Base-by-base conservation (phyloP, 1,140 invertebrate species). In the Drosophila guanche region DNA sequence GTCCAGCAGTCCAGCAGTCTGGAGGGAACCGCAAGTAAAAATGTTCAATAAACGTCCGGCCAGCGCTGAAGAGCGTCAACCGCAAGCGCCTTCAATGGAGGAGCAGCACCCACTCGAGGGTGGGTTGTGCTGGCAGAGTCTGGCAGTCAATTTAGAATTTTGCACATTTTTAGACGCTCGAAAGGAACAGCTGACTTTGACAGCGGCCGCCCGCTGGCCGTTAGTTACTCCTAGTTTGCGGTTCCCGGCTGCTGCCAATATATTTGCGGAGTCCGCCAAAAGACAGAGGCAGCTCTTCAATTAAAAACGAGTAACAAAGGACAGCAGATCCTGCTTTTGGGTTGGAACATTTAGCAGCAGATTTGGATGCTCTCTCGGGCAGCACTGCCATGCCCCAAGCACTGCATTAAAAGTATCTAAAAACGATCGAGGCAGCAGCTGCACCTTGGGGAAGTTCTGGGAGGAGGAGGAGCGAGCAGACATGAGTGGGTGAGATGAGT, bases 31-130 rank as follows among this genome's bases (percentile, higher is more conserved):
- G 74, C 81, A 85, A 86, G 81, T 81, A 85, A 85, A 86, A 85
- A 85, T 85, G 81, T 85, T 85, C 81, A 85, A 85, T 85, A 85
- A 86, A 85, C 83, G 81, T 85, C 83, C 74, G 61, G 68, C 46
- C 57, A 72, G 60, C 56, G 53, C 14, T 81, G 59, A 63, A 59
- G 65, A 47, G 48, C 52, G 60, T 7, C 27, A 25, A 81, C 80
- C 81, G 60, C 81, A 86, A 81, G 57, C 81, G 81, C 81, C 81
- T 85, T 85, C 81, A 86, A 77, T 85, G 74, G 71, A 42, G 50
- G 45, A 73, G 62, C 43, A 51, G 42, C 43, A 53, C 66, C 51
- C 59, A 46, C 7, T 33, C 29, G 8, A 3, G 29, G 8, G 7
- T 8, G 29, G 8, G 3, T 20, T 20, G 16, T 20, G 16, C 16